These are phyloP conservation scores for Manacus vitellinus DNA, from an alignment of 2,113 vertebrate genomes.

Conservation along the genomic window DNA sequence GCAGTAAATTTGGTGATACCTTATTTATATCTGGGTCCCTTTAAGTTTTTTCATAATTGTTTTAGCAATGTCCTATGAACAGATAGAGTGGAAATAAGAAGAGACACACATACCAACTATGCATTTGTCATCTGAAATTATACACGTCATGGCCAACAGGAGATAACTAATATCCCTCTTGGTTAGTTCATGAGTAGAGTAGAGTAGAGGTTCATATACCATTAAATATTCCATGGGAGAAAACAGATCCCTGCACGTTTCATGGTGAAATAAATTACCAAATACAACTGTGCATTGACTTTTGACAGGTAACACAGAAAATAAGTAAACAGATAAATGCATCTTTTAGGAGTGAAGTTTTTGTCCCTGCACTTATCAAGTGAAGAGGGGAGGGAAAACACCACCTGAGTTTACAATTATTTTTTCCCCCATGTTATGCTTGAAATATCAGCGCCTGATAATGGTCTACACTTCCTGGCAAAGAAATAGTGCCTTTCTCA, in stretches of 20 bases:
- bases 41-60: not conserved
- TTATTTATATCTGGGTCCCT: not conserved
- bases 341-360: conserved; percentile 14
- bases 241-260: not conserved
- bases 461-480: conserved; percentile 52
- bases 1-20: not conserved
- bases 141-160: not conserved
- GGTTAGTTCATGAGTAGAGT: not conserved
- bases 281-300: not conserved
- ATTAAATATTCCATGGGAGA: not conserved
- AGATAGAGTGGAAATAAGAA: not conserved
- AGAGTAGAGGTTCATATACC: not conserved
- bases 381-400: not conserved
- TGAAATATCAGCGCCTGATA: conserved; percentile 40
- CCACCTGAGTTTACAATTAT: not conserved
- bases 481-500: conserved; percentile 46
- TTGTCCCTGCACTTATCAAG: not conserved
- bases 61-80: not conserved
- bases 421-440: not conserved
- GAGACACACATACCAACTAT: not conserved
- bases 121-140: not conserved
- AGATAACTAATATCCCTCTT: not conserved
- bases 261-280: not conserved
- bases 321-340: not conserved
- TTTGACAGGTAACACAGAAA: not conserved